phyloP scores from a whole-genome alignment of 2,888 invertebrate species.

The Spodoptera exigua region DNA sequence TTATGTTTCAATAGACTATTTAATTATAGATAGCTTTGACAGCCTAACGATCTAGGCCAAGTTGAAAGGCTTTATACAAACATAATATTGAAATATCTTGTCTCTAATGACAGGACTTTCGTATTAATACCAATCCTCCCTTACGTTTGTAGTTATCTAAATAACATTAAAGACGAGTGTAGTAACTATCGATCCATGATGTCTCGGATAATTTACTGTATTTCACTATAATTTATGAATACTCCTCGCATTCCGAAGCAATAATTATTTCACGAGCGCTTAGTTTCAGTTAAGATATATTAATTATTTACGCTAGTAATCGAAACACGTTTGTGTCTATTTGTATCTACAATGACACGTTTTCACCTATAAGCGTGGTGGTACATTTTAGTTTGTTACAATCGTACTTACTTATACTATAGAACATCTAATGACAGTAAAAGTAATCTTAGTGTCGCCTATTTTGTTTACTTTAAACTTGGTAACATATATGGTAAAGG shows the following conservation, averaged over 20 bases:
- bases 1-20: no score
- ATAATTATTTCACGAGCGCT: constrained; percentile 32
- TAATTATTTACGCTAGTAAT: constrained; percentile 45
- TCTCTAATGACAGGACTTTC: no score
- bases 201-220: constrained; percentile 17
- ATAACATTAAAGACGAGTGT: constrained; percentile 1
- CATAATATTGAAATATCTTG: no score
- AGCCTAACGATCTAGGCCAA: no score
- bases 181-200: constrained; percentile 19
- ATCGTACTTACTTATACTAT: no score
- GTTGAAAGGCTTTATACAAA: no score
- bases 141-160: background rate
- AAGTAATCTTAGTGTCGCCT: no score
- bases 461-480: no score
- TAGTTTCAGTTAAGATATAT: constrained; percentile 55
- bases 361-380: constrained; percentile 7
- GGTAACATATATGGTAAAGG: no score
- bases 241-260: constrained; percentile 6
- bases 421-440: no score
- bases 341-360: constrained; percentile 17
- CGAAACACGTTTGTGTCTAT: constrained; percentile 19
- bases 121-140: background rate
- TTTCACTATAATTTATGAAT: constrained; percentile 23
- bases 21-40: no score
- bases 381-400: background rate